Evolutionary conservation across 2,797 vertebrate species (phyloP).

Genomic region (Centroberyx gerrardi): DNA sequence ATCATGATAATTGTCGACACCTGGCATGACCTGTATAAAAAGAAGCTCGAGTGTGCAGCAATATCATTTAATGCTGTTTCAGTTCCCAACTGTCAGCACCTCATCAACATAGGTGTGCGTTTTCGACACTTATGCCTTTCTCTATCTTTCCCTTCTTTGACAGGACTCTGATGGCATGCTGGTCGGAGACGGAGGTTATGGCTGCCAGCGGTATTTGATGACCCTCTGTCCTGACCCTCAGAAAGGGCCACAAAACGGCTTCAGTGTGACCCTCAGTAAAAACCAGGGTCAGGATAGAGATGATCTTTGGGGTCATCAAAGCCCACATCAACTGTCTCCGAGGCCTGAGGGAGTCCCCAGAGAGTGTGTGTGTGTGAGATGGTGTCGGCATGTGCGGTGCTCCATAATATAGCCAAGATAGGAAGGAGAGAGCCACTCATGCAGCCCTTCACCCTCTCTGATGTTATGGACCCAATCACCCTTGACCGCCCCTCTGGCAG

Average conservation of each 20-base stretch:
- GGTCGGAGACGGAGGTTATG: too few species aligned
- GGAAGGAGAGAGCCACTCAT: background rate
- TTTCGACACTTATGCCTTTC: too few species aligned
- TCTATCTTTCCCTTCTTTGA: too few species aligned
- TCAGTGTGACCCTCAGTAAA: constrained; percentile 11
- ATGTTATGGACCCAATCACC: background rate
- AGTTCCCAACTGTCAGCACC: too few species aligned
- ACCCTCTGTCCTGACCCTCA: too few species aligned
- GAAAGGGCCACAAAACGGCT: background rate
- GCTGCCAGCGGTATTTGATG: too few species aligned
- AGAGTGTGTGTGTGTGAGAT: background rate
- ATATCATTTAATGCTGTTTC: too few species aligned
- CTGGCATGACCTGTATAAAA: too few species aligned
- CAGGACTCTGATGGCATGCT: too few species aligned
- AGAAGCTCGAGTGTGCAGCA: too few species aligned
- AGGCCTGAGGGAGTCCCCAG: background rate
- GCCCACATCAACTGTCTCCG: background rate
- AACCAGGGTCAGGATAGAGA: constrained; percentile 25
- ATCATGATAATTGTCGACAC: too few species aligned
- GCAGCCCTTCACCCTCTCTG: background rate
- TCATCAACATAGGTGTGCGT: too few species aligned
- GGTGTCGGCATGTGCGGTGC: background rate
- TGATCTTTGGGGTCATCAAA: constrained; percentile 31
- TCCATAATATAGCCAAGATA: background rate
- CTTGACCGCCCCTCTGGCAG: background rate